Percentiles rank a stretch among this genome's conserved stretches.
Evolutionary conservation across 2,797 vertebrate genomes (phyloP).

Genomic region (Chloroceryle amazona): DNA sequence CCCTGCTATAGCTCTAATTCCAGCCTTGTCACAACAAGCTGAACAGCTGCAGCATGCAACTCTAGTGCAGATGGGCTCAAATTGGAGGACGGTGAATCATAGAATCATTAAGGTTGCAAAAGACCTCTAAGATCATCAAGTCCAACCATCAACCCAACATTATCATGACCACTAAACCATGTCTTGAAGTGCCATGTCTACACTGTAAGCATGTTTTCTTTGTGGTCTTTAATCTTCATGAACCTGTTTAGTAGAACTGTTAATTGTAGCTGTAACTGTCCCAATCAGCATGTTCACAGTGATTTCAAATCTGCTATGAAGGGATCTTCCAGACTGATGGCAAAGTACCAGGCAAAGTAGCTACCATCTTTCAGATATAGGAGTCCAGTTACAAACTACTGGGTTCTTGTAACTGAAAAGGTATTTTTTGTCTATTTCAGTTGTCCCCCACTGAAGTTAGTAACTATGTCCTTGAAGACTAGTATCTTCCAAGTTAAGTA

Average conservation of each 20-base stretch:
- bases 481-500: background rate
- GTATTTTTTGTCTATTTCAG: background rate
- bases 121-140: no score
- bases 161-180: no score
- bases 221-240: background rate
- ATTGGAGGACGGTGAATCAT: background rate
- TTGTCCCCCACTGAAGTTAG: background rate
- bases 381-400: background rate
- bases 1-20: background rate
- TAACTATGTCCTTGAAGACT: background rate
- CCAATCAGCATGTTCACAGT: background rate
- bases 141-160: no score
- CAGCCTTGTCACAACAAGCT: background rate
- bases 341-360: background rate
- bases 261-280: background rate
- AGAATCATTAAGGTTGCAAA: no score
- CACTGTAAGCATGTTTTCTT: background rate
- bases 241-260: background rate
- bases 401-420: background rate
- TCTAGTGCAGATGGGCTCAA: background rate
- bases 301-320: background rate
- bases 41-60: background rate
- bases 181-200: no score
- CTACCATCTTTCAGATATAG: background rate
- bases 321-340: background rate